These are phyloP conservation scores for Cheilosia scutellata DNA, from an alignment of 2,888 invertebrate species.

Conservation along the genomic window DNA sequence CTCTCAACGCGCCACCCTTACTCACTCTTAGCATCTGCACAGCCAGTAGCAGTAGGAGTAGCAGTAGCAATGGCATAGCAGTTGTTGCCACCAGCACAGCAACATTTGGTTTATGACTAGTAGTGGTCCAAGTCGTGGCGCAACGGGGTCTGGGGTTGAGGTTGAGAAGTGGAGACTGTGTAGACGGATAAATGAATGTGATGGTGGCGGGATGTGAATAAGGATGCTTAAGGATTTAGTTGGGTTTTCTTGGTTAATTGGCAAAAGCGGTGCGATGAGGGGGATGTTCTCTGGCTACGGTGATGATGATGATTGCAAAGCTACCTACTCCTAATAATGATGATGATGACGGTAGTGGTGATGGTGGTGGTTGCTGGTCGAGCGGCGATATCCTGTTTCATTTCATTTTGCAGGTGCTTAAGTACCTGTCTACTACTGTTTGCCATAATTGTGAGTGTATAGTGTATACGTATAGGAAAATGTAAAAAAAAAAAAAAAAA, in stretches of 20 bases:
- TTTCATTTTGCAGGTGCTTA: constrained; percentile 68
- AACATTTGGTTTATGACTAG: constrained; percentile 76
- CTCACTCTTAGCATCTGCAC: constrained; percentile 42
- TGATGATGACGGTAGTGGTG: constrained; percentile 33
- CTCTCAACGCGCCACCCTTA: constrained; percentile 18
- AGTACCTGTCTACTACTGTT: constrained; percentile 41
- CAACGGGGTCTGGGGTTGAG: constrained; percentile 8
- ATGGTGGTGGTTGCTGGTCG: constrained; percentile 52
- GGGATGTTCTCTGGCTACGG: constrained; percentile 34
- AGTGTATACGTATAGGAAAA: neutral
- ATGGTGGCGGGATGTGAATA: constrained; percentile 76
- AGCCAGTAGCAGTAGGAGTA: constrained; percentile 51
- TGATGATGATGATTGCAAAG: constrained; percentile 61
- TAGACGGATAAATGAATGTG: constrained; percentile 70
- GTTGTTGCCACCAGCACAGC: constrained; percentile 74
- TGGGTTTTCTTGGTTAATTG: constrained; percentile 76
- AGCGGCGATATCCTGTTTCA: constrained; percentile 70
- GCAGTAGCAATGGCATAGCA: constrained; percentile 58
- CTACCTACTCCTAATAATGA: constrained; percentile 58
- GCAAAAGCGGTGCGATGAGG: constrained; percentile 71
- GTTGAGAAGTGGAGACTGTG: constrained; percentile 18
- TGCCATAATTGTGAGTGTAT: neutral
- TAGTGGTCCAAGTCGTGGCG: constrained; percentile 68
- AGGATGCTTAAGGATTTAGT: constrained; percentile 76
- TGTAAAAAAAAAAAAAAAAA: neutral